Evolutionary conservation across 2,888 invertebrate species (phyloP), one percentile per base, ranked within the genome.

Genomic region (Ochropleura leucogaster): DNA sequence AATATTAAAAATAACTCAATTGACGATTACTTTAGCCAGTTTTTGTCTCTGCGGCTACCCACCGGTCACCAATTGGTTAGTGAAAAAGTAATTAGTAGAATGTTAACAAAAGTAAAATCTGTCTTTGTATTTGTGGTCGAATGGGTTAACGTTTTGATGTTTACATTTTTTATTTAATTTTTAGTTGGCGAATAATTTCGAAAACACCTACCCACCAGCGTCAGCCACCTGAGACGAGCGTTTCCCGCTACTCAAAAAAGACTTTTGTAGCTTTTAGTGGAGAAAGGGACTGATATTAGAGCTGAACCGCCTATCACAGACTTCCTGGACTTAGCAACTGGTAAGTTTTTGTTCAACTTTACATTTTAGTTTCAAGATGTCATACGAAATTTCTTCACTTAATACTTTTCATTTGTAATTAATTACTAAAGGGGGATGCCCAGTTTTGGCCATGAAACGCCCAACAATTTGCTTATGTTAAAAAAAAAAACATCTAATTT

Each of bases 21-120:
- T 4, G n/a, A 53, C 53, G n/a, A 53, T 53, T 53, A 53, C n/a
- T 53, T 53, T 53, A 53, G n/a, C n/a, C 53, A 53, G 53, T 53
- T 53, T n/a, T 53, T 53, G 53, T 53, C 53, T n/a, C n/a, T 53
- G 53, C 53, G 53, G 53, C 53, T 53, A n/a, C 53, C 9, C n/a
- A n/a, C n/a, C 9, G n/a, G 53, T 53, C 53, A 53, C 53, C 53
- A 53, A n/a, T 53, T 53, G 53, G 53, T 53, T 53, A 53, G 53
- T 53, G n/a, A 53, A 53, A 53, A n/a, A n/a, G 18, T 53, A 53
- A n/a, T 9, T 53, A 53, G n/a, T 53, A 53, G 53, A 53, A n/a
- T n/a, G 53, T 53, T 53, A 53, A n/a, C 53, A 53, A 53, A n/a
- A 53, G n/a, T 53, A 53, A 51, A 18, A n/a, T 51, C 18, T 51